These are phyloP conservation scores for Dicrostonyx torquatus DNA, from an alignment of 2,797 vertebrate genomes.

Conservation along the genomic window DNA sequence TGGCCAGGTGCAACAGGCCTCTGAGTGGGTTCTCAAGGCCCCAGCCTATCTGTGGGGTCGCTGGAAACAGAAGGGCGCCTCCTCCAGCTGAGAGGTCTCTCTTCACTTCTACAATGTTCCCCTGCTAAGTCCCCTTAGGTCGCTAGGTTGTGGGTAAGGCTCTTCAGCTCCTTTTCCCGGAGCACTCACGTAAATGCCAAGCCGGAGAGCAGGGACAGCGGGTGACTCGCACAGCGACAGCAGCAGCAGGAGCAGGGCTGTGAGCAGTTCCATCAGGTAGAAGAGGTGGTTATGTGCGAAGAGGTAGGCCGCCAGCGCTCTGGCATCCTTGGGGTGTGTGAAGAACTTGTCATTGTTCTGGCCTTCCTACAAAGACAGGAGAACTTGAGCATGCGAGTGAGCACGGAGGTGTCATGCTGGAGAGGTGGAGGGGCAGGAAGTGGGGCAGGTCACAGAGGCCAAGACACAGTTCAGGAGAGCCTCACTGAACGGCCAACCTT, in stretches of 20 bases:
- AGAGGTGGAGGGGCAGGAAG: accelerated
- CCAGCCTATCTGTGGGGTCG: no score
- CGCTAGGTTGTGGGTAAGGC: no score
- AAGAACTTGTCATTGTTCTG: slow-evolving; percentile 99
- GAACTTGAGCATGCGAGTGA: background rate
- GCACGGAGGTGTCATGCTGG: accelerated
- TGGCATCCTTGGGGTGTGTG: slow-evolving; percentile 95
- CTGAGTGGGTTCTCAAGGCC: background rate
- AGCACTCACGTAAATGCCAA: slow-evolving; percentile 94
- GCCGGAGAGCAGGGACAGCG: slow-evolving; percentile 94
- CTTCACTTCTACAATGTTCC: background rate
- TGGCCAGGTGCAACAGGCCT: background rate
- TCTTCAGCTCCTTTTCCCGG: accelerated
- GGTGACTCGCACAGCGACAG: slow-evolving; percentile 97
- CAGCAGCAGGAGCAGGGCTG: slow-evolving; percentile 93
- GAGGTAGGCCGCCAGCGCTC: slow-evolving; percentile 95
- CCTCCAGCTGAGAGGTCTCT: background rate
- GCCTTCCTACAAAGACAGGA: slow-evolving; percentile 90
- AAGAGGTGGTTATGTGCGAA: slow-evolving; percentile 98
- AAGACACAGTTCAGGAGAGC: accelerated
- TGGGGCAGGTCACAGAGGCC: background rate
- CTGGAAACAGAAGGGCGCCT: background rate
- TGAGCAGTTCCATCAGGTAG: slow-evolving; percentile 97
- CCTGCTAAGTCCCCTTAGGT: background rate
- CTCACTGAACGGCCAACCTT: background rate